phyloP scores from a whole-genome alignment of 1,140 invertebrate genomes.

The Apolygus lucorum region DNA sequence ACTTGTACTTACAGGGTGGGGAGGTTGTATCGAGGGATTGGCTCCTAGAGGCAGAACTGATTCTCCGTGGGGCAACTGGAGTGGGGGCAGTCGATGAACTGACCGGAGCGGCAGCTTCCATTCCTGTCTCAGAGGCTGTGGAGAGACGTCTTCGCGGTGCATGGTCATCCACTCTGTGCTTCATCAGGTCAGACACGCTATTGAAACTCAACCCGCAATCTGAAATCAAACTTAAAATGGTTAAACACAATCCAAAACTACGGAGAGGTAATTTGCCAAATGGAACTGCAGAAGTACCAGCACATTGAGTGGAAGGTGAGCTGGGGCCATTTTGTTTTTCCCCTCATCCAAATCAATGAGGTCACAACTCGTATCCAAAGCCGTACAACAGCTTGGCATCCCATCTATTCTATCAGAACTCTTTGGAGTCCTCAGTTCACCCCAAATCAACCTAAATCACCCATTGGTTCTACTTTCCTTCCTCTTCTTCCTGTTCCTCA shows the following conservation, averaged over 20 bases:
- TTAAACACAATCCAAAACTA: not conserved
- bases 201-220: slow-evolving; percentile 31
- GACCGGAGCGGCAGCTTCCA: not conserved
- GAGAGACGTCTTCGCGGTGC: not conserved
- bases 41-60: not conserved
- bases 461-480: too few relatives aligned
- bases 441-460: too few relatives aligned
- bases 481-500: too few relatives aligned
- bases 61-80: not conserved
- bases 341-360: too few relatives aligned
- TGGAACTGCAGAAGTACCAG: too few relatives aligned
- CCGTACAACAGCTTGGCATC: too few relatives aligned
- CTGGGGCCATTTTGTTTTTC: too few relatives aligned
- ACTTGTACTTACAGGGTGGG: too few relatives aligned
- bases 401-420: too few relatives aligned
- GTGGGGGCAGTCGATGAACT: not conserved
- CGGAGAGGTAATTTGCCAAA: not conserved
- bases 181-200: slow-evolving; percentile 26
- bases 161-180: slow-evolving; percentile 29
- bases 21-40: not conserved
- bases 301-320: too few relatives aligned
- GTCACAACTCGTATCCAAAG: too few relatives aligned
- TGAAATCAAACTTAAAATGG: slow-evolving; percentile 26
- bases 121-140: not conserved
- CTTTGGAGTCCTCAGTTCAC: too few relatives aligned